Evolutionary conservation across 2,888 invertebrate genomes (phyloP), one percentile per base, ranked within the genome.

Genomic region (Eutolmus rufibarbis): DNA sequence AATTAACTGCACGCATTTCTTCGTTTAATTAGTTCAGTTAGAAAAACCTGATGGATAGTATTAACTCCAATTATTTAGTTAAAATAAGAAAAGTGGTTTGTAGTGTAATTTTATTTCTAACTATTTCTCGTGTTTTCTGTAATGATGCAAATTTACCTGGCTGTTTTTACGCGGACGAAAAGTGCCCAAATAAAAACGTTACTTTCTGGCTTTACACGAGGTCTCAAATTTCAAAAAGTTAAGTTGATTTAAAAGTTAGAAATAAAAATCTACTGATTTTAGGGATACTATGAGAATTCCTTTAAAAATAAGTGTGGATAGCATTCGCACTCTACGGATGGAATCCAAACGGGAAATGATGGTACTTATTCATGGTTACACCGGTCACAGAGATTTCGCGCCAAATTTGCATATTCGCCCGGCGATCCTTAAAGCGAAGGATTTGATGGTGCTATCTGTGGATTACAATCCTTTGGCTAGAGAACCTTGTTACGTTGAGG

Each of bases 341-440:
- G 8, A 79, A 12, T 1, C 56, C 4, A 66, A 66, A 8, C 23
- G 28, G 12, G 66, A 66, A 9, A 51, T 95, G 0, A 94, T 95
- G 89, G 92, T 95, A 16, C 89, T 95, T 1, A 93, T 95, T 76
- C 95, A 95, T 88, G 95, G 95, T 0, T 95, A 95, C 89, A 95
- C 95, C 0, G 95, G 95, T 0, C 88, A 94, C 89, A 94, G 92
- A 87, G 93, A 95, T 89, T 95, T 92, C 89, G 93, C 94, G 0
- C 95, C 95, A 0, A 95, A 94, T 89, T 92, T 92, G 5, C 93
- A 94, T 91, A 93, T 95, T 88, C 92, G 95, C 88, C 95, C 95
- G 93, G 95, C 93, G 0, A 94, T 95, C 89, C 91, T 95, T 89
- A 89, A 94, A 88, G 91, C 93, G 87, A 94, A 93, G 78, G 91